Base-by-base conservation (phyloP, 23 tunicate species). In the Styela clava region DNA sequence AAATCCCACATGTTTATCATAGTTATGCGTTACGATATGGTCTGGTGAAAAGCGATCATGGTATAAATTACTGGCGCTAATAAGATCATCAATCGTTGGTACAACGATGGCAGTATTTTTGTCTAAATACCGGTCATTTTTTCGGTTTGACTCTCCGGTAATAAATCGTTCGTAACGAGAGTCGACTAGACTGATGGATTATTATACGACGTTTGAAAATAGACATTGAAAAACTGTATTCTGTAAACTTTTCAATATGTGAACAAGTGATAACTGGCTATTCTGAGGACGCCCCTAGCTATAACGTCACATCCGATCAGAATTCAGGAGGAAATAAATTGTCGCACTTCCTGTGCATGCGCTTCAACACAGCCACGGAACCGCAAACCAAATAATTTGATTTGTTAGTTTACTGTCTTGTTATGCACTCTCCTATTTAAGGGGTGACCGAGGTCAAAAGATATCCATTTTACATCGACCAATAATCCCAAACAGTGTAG, bases 401-500 rank as follows among this genome's bases (percentile, higher is more conserved):
- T n/a, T n/a, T n/a, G n/a, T n/a, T n/a, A n/a, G n/a, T n/a, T n/a
- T n/a, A n/a, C n/a, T n/a, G n/a, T n/a, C n/a, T n/a, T n/a, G 56
- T 44, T 44, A 44, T 44, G 56, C 56, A 44, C 12, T 44, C 9
- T n/a, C n/a, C 16, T 24, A 27, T 24, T 65, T 24, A 9, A 18
- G 16, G 77, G 77, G 77, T 33, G 16, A 71, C 18, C 34, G 34
- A 35, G 77, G 77, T 35, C 29, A 35, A 71, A 71, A 2, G 29
- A 71, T 71, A 71, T 33, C 77, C 27, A 19, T 34, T 27, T 22
- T 71, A 71, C 23, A 71, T 29, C 35, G 32, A 18, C 35, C 35
- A 2, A 71, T 26, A 71, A 71, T 71, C 77, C 77, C 3, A 71
- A 71, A 28, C 77, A 16, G 77, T 34, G 34, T 2, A 7, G 77